Evolutionary conservation across 2,113 vertebrate genomes (phyloP).

Genomic region (Polyodon spathula): DNA sequence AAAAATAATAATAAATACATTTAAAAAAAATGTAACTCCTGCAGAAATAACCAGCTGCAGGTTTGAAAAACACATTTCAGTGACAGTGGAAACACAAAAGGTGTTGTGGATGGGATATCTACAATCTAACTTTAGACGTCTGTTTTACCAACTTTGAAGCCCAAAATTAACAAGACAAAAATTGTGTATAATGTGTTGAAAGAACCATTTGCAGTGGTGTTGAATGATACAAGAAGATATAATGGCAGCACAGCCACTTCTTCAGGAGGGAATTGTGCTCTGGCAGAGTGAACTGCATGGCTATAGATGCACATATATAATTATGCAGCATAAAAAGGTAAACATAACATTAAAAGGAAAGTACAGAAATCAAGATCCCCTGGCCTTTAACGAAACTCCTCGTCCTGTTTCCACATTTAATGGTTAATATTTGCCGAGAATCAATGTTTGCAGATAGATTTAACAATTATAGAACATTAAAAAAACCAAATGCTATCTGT

Average conservation of each 20-base stretch:
- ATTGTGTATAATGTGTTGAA: slow-evolving; percentile 61
- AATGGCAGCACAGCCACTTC: slow-evolving; percentile 5
- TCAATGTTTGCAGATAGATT: too few species aligned
- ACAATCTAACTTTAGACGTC: slow-evolving; percentile 61
- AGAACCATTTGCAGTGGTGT: slow-evolving; percentile 60
- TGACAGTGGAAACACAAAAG: slow-evolving; percentile 79
- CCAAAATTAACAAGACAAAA: slow-evolving; percentile 60
- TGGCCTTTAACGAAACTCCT: too few species aligned
- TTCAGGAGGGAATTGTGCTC: slow-evolving; percentile 16
- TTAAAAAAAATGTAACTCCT: slow-evolving; percentile 70
- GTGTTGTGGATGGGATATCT: slow-evolving; percentile 80
- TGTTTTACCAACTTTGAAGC: slow-evolving; percentile 74
- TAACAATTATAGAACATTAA: too few species aligned
- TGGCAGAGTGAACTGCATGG: too few species aligned
- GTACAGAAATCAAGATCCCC: too few species aligned
- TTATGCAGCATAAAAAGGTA: too few species aligned
- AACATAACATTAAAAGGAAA: too few species aligned
- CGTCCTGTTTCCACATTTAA: too few species aligned
- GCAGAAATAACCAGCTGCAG: slow-evolving; percentile 88
- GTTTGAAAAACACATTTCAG: slow-evolving; percentile 83
- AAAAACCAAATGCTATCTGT: too few species aligned
- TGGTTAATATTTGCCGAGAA: too few species aligned
- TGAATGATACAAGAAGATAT: slow-evolving; percentile 51
- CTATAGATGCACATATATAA: too few species aligned
- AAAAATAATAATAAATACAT: too few species aligned